phyloP scores from a whole-genome alignment of 2,797 vertebrate species.

The Oreortyx pictus region DNA sequence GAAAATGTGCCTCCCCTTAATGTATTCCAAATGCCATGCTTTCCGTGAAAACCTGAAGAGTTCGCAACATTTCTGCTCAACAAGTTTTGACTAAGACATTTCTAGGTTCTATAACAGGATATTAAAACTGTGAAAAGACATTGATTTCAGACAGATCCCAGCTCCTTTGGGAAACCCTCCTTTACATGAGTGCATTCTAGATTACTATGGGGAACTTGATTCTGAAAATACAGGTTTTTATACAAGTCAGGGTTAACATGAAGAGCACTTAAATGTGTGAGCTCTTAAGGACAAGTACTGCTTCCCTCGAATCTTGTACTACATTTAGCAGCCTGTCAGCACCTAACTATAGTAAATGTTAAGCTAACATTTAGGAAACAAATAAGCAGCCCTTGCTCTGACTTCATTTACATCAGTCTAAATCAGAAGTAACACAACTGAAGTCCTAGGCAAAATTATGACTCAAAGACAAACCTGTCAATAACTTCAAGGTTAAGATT shows the following conservation, averaged over 20 bases:
- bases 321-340: conserved; percentile 17
- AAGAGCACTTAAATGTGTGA: neutral
- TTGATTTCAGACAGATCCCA: neutral
- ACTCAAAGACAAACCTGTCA: conserved; percentile 6
- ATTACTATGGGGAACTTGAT: neutral
- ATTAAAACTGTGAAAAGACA: neutral
- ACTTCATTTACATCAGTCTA: neutral
- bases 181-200: neutral
- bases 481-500: neutral
- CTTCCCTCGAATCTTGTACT: conserved; percentile 4
- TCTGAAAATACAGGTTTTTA: neutral
- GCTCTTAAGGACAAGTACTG: neutral
- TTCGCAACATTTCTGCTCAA: neutral
- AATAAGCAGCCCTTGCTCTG: neutral
- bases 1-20: neutral
- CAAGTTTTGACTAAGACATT: neutral
- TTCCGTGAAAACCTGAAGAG: conserved; percentile 8
- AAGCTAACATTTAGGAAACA: conserved; percentile 2
- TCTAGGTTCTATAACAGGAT: neutral
- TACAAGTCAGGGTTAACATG: neutral
- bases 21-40: neutral
- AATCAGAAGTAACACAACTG: neutral
- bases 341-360: conserved; percentile 5
- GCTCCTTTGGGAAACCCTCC: neutral
- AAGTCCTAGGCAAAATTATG: neutral